Conservation (phyloP, 2,888 invertebrate species). For the Ferdinandea cuprea region DNA sequence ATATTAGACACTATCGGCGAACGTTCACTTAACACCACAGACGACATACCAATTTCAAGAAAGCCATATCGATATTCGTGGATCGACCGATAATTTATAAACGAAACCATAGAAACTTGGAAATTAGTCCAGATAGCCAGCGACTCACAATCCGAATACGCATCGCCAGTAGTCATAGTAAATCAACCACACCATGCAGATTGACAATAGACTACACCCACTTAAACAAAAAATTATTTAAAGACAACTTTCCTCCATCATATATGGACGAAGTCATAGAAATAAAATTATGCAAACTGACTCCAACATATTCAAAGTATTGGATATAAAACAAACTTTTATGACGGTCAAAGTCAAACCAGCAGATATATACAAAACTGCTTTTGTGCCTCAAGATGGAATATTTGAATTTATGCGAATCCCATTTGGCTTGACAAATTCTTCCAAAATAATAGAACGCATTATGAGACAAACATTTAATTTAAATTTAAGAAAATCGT, state of each 20-base stretch:
- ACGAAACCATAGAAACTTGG: background rate
- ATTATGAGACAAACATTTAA: too few species aligned
- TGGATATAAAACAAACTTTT: constrained; percentile 26
- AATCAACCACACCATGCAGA: constrained; percentile 24
- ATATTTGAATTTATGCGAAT: constrained; percentile 26
- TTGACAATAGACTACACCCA: constrained; percentile 14
- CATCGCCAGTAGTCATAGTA: constrained; percentile 35
- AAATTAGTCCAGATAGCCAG: constrained; percentile 15
- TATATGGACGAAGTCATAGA: constrained; percentile 35
- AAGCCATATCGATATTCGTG: constrained; percentile 2
- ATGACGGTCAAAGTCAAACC: constrained; percentile 17
- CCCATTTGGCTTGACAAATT: too few species aligned
- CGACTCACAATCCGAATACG: constrained; percentile 28
- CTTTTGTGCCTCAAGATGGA: constrained; percentile 31
- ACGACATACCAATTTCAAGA: too few species aligned
- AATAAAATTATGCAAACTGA: too few species aligned
- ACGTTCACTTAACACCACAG: too few species aligned
- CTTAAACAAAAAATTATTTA: constrained; percentile 24
- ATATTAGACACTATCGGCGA: too few species aligned
- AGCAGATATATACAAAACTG: constrained; percentile 28
- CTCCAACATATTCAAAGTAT: constrained; percentile 10
- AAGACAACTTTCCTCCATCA: constrained; percentile 26
- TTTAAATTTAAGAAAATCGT: too few species aligned
- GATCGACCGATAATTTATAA: constrained; percentile 1
- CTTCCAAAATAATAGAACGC: too few species aligned